A percentile compares a stretch with the other conserved stretches of the same genome.
Conservation (phyloP, 64 coral and sea anemone genomes). For the Montipora efflorescens region DNA sequence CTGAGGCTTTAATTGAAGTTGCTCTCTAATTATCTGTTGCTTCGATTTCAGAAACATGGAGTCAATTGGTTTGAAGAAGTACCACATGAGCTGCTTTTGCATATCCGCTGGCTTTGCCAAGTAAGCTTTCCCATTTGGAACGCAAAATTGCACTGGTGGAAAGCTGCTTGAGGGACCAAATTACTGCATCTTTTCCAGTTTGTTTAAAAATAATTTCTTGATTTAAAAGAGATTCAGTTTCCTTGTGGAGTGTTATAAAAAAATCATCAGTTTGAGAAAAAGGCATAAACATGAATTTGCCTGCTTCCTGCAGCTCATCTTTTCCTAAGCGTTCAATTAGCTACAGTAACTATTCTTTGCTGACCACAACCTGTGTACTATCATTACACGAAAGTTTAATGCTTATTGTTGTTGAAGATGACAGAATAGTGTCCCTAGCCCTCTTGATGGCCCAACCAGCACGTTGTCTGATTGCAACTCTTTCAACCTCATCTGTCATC, state of each 20-base stretch:
- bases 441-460: constrained; percentile 70
- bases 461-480: constrained; percentile 27
- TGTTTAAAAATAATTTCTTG: constrained; percentile 17
- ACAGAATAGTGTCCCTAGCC: constrained; percentile 16
- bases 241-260: constrained; percentile 24
- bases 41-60: constrained; percentile 53
- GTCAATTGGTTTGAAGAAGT: constrained; percentile 21
- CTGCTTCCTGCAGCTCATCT: no score
- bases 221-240: constrained; percentile 14
- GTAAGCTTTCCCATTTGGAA: no score
- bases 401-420: neutral
- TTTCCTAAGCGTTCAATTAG: no score
- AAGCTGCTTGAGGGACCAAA: neutral
- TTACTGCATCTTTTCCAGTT: constrained; percentile 23
- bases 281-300: no score
- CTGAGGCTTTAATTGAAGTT: constrained; percentile 64
- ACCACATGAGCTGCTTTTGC: constrained; percentile 41
- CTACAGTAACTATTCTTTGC: no score
- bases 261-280: constrained; percentile 27
- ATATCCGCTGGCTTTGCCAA: constrained; percentile 3
- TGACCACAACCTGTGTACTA: neutral
- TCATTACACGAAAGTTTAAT: constrained; percentile 18
- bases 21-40: constrained; percentile 61
- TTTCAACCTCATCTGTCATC: constrained; percentile 2
- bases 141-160: no score